A percentile compares a stretch with the other conserved stretches of the same genome.
These are phyloP conservation scores for Pseudomugil gertrudae DNA, from an alignment of 2,797 vertebrate species.

Conservation along the genomic window DNA sequence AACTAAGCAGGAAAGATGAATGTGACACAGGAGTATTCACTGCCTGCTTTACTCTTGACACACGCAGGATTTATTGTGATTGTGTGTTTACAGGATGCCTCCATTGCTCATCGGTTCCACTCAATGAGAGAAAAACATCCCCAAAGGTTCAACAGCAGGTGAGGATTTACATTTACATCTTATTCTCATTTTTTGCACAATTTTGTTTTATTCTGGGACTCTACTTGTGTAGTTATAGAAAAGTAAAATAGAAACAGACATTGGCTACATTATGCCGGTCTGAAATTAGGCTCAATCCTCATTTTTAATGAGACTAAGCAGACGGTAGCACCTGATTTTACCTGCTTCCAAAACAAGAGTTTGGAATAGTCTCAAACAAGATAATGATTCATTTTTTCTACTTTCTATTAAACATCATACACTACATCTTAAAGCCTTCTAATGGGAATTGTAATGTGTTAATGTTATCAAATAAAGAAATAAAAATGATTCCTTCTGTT, in stretches of 20 bases:
- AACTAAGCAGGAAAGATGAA: background rate
- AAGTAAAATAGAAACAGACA: background rate
- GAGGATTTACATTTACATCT: constrained; percentile 19
- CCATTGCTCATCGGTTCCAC: constrained; percentile 95
- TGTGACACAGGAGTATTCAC: background rate
- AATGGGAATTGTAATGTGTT: background rate
- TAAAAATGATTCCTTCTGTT: constrained; percentile 6
- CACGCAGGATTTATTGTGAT: background rate
- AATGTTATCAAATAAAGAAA: too few relatives aligned
- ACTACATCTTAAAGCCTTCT: background rate
- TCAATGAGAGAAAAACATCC: constrained; percentile 94
- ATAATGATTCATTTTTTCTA: background rate
- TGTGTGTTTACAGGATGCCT: constrained; percentile 87
- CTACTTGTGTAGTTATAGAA: background rate
- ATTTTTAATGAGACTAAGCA: background rate
- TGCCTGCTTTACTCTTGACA: background rate
- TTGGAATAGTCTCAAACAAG: background rate
- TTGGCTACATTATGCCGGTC: background rate
- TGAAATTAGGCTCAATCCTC: background rate
- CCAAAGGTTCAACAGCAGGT: constrained; percentile 96
- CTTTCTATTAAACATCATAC: background rate
- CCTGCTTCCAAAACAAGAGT: background rate
- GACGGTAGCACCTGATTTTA: background rate
- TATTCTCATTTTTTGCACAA: background rate
- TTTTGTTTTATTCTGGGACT: background rate